Evolutionary conservation across 2,113 vertebrate genomes (phyloP), one percentile per base, ranked within the genome.

Genomic region (Pachycephala philippinensis): DNA sequence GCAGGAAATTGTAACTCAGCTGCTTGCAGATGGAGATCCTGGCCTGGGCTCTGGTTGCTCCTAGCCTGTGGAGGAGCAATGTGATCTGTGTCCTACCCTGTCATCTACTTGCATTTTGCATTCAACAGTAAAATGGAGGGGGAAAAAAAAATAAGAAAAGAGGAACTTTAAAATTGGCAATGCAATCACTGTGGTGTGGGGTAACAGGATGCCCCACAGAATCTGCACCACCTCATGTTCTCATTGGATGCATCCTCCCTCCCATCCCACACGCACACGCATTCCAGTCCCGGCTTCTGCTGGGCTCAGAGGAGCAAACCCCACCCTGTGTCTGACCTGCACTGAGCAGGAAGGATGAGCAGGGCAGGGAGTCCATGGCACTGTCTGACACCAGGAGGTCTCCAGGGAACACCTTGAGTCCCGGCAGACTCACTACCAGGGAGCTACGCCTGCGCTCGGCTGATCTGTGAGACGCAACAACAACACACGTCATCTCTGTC

Each of bases 351-450:
- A 96, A 87, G 50, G 98, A 95, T 4, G 98, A 95, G 5, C 84
- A 97, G 59, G 97, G 98, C 72, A 99, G 95, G 81, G 98, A 97
- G 94, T 99, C 98, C 12, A 98, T 97, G 42, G 96, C 98, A 61
- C 98, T 97, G 47, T 98, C 98, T 54, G 99, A 98, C 66, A 99
- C 98, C 91, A 99, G 97, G 39, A 99, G 98, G 85, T 99, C 99
- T 84, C 99, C 98, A 4, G 99, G 99, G 76, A 98, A 99, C 93
- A 99, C 97, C n/a, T 99, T 97, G 10, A 99, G 71, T 74, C 98
- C 99, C 0, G 98, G 98, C 78, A 99, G 96, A 52, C 98, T 99
- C 96, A 99, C 98, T 6, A 99, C 98, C 75, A 99, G 95, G 1
- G 99, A 99, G 94, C 99, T 99, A 4, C 97, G 98, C 72, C 99